Evolutionary conservation across 2,797 vertebrate genomes (phyloP).

Genomic region (Chloroceryle amazona): DNA sequence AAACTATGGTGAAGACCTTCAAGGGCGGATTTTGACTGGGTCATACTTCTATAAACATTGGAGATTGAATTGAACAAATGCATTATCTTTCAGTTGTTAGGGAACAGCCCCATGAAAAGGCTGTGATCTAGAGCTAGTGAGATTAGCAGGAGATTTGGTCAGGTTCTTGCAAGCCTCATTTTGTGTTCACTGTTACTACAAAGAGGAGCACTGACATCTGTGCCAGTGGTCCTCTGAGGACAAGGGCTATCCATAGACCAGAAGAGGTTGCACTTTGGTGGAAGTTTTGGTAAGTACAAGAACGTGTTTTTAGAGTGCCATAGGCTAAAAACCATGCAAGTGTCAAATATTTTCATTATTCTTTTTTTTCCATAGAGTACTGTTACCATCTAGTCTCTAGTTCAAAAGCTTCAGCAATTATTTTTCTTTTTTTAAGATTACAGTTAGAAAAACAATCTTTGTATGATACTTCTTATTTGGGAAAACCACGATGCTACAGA

Average conservation of each 20-base stretch:
- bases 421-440: not conserved
- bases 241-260: not conserved
- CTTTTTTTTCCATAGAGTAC: not conserved
- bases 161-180: accelerated
- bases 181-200: not conserved
- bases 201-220: not conserved
- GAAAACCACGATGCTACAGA: not conserved
- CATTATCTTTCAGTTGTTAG: not conserved
- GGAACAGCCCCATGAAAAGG: not conserved
- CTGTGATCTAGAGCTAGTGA: not conserved
- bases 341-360: not conserved
- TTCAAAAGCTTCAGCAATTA: not conserved
- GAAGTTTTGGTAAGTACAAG: not conserved
- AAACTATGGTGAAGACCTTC: not conserved
- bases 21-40: not conserved
- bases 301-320: not conserved
- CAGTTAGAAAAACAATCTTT: not conserved
- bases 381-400: not conserved
- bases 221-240: not conserved
- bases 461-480: not conserved
- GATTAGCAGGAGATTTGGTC: not conserved
- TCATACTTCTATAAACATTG: not conserved
- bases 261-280: not conserved
- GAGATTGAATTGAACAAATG: not conserved
- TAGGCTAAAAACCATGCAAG: not conserved